Base-by-base conservation (phyloP, 2,888 invertebrate genomes). In the Lasioglossum vierecki region DNA sequence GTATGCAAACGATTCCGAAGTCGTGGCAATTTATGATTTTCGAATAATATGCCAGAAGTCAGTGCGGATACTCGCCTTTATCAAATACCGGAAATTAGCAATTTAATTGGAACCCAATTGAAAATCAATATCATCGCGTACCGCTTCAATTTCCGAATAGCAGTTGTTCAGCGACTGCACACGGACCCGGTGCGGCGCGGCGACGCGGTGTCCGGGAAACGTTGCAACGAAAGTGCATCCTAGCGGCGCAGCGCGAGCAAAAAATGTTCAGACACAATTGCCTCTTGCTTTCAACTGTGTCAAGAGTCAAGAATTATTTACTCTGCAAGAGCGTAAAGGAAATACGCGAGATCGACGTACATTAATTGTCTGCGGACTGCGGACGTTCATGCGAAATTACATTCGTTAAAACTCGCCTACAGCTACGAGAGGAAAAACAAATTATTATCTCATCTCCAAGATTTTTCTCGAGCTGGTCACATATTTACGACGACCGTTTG, bases 71-170 rank as follows among this genome's bases (percentile, higher is more conserved):
- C n/a, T 5, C 68, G 68, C 39, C 39, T 70, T 70, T 70, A 70
- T 39, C 39, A 70, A 70, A 70, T 70, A n/a, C 68, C 68, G 68
- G 39, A 70, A 39, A 70, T 70, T 70, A 41, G 26, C 66, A 44
- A 46, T 73, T 79, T 63, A 73, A 73, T n/a, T 26, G 30, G 26
- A 49, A 30, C 46, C 18, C 46, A 79, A 49, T 63, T n/a, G 46
- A 73, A 79, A 63, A 46, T 73, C 63, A 63, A 46, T 63, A 79
- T 35, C 46, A 79, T 63, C n/a, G 2, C n/a, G 63, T 63, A 41
- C 44, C n/a, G n/a, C 30, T 70, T 39, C 68, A 70, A 41, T 70
- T 70, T 70, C 68, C 68, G 68, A 70, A 70, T 70, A 70, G n/a
- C n/a, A 39, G 39, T 41, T 66, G 66, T 66, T 35, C 66, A 66